These are phyloP conservation scores for Calephelis nemesis DNA, from an alignment of 1,140 invertebrate species.

Conservation along the genomic window DNA sequence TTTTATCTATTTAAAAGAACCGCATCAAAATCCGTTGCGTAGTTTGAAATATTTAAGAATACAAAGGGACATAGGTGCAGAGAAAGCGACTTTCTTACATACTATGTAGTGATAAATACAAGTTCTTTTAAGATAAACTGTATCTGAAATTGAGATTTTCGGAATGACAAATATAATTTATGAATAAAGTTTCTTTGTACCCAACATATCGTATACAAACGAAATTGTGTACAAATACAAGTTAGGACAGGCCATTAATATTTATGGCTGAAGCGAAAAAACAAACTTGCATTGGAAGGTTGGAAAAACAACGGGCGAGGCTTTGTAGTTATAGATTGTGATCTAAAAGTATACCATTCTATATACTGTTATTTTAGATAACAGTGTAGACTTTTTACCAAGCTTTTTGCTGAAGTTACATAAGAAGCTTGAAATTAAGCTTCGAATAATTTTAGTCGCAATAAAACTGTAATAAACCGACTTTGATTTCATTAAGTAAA, in stretches of 20 bases:
- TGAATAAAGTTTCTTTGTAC: constrained; percentile 7
- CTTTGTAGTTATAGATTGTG: neutral
- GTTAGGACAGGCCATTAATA: constrained; percentile 12
- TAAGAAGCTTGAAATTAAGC: too few species aligned
- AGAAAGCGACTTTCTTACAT: too few species aligned
- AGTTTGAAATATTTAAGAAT: too few species aligned
- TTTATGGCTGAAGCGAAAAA: constrained; percentile 8
- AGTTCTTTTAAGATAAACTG: neutral
- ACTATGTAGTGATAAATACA: neutral
- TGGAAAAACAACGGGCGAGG: neutral
- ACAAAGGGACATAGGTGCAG: too few species aligned
- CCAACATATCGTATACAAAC: constrained; percentile 6
- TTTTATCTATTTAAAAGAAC: too few species aligned
- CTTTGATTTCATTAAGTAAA: too few species aligned
- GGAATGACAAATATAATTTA: constrained; percentile 5
- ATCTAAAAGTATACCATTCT: neutral
- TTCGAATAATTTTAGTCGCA: too few species aligned
- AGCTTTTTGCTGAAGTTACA: too few species aligned
- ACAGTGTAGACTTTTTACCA: neutral
- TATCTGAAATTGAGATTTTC: constrained; percentile 9
- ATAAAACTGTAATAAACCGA: too few species aligned
- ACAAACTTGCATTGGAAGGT: constrained; percentile 1
- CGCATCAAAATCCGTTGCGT: too few species aligned
- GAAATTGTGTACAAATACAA: constrained; percentile 7
- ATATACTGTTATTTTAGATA: neutral